Percentiles rank a stretch among this genome's conserved stretches.
Conservation (phyloP, 2,113 vertebrate species). For the Thermophis baileyi region DNA sequence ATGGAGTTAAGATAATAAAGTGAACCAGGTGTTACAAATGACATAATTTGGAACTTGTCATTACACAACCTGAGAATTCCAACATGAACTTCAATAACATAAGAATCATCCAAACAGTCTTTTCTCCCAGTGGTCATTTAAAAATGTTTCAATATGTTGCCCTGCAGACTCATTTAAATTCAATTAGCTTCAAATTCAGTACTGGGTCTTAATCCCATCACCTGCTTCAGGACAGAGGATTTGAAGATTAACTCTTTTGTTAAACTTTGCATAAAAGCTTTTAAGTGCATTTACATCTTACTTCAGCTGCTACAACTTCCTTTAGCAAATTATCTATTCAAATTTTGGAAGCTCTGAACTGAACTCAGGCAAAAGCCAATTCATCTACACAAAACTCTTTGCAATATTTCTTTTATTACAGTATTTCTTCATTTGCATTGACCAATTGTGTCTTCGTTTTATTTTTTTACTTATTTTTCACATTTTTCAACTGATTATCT, state of each 20-base stretch:
- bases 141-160: background rate
- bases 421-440: background rate
- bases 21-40: background rate
- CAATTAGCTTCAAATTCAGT: background rate
- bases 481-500: background rate
- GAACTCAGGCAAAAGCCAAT: background rate
- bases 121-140: background rate
- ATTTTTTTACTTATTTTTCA: background rate
- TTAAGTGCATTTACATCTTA: background rate
- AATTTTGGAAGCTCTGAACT: background rate
- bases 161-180: background rate
- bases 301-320: background rate
- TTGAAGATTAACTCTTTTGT: background rate
- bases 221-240: background rate
- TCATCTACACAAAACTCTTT: background rate
- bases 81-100: background rate
- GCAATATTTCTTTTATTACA: background rate
- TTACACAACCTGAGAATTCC: background rate
- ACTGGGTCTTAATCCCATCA: background rate
- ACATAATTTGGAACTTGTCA: background rate
- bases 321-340: slow-evolving; percentile 3
- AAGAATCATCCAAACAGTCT: background rate
- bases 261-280: background rate
- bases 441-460: background rate
- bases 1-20: background rate